Evolutionary conservation across 2,113 vertebrate genomes (phyloP).

Genomic region (Solea solea): DNA sequence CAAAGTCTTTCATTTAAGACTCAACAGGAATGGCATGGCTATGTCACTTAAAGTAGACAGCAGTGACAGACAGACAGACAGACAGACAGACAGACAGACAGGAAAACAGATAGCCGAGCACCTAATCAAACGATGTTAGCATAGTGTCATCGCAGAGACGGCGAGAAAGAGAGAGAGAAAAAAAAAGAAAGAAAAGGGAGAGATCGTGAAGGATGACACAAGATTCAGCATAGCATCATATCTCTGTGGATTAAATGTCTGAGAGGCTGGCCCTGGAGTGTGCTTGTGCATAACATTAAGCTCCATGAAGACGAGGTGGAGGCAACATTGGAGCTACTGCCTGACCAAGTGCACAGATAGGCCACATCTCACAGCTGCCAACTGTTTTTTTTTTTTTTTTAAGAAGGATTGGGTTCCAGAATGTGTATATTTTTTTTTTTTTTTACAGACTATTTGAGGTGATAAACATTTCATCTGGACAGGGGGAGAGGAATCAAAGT

Average conservation of each 20-base stretch:
- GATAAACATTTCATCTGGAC: constrained; percentile 72
- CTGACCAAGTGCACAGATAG: constrained; percentile 63
- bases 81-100: constrained; percentile 28
- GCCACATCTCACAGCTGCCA: constrained; percentile 67
- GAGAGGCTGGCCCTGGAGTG: constrained; percentile 71
- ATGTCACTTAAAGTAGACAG: constrained; percentile 29
- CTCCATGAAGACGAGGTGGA: constrained; percentile 64
- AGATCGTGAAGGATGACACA: constrained; percentile 73
- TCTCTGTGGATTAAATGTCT: constrained; percentile 79
- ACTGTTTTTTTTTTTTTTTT: constrained; percentile 21
- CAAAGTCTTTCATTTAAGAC: constrained; percentile 30
- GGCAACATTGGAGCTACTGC: constrained; percentile 55
- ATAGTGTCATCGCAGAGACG: neutral
- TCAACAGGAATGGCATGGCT: constrained; percentile 25
- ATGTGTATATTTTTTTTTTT: constrained; percentile 54
- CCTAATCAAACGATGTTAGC: constrained; percentile 42
- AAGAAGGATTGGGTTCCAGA: constrained; percentile 58
- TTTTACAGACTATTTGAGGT: constrained; percentile 57
- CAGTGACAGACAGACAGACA: constrained; percentile 23
- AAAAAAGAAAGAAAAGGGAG: constrained; percentile 24
- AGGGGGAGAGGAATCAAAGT: constrained; percentile 63
- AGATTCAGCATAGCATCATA: constrained; percentile 74
- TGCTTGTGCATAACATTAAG: constrained; percentile 79
- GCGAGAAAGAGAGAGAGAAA: constrained; percentile 14
- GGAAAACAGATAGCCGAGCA: constrained; percentile 37